Evolutionary conservation across 2,797 vertebrate species (phyloP).

Genomic region (Aythya fuligula): DNA sequence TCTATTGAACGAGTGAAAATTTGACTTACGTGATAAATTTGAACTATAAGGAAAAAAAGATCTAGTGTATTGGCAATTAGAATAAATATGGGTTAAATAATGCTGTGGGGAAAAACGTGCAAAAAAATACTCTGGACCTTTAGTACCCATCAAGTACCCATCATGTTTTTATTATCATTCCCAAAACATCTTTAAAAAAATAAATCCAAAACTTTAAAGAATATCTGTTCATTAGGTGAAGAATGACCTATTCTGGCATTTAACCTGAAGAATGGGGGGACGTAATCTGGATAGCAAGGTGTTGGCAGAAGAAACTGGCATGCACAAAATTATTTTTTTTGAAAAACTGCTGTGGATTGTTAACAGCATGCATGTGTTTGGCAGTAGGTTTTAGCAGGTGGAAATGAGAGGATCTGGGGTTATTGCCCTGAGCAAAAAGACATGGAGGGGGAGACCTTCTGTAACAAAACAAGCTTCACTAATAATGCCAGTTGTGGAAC

Average conservation of each 20-base stretch:
- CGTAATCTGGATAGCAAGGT: background rate
- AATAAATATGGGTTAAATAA: background rate
- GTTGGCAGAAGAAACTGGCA: background rate
- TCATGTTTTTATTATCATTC: background rate
- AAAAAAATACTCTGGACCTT: background rate
- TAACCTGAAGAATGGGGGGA: background rate
- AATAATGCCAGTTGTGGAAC: background rate
- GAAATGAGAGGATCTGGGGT: background rate
- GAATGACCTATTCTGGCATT: background rate
- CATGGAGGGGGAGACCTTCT: rapidly evolving
- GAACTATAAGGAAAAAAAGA: background rate
- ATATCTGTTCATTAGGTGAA: background rate
- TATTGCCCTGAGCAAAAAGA: background rate
- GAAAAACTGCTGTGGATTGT: background rate
- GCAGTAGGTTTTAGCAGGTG: background rate
- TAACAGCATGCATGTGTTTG: background rate
- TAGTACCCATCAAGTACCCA: background rate
- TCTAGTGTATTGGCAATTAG: background rate
- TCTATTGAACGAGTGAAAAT: background rate
- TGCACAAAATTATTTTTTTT: background rate
- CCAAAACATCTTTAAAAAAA: background rate
- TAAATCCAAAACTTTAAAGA: background rate
- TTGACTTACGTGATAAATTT: background rate
- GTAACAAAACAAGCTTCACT: background rate
- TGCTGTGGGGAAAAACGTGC: background rate